phyloP scores from a whole-genome alignment of 2,888 invertebrate species.

The Myopa testacea region DNA sequence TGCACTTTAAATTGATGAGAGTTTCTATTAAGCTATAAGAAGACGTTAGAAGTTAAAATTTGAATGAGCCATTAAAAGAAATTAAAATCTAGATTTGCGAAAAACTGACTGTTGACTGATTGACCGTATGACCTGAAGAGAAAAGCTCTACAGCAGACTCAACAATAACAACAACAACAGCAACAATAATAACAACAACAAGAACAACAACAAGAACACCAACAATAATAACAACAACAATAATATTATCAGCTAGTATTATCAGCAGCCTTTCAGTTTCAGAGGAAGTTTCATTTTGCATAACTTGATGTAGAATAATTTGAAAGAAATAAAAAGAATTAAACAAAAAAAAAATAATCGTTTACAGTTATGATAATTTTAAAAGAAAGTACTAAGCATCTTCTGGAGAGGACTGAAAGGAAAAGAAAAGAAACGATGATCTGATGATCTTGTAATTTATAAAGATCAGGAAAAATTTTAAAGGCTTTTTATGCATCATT shows the following conservation, averaged over 20 bases:
- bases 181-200: not conserved
- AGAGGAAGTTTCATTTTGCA: not conserved
- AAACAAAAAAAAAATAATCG: not conserved
- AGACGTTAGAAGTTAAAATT: not conserved
- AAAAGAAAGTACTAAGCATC: too few relatives aligned
- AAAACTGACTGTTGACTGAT: not conserved
- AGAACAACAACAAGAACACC: not conserved
- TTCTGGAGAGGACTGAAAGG: too few relatives aligned
- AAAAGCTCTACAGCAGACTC: not conserved
- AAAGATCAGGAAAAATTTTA: too few relatives aligned
- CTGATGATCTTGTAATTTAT: too few relatives aligned
- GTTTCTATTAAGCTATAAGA: not conserved
- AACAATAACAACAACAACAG: not conserved
- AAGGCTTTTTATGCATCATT: too few relatives aligned
- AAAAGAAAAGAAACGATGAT: too few relatives aligned
- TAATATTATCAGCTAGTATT: not conserved
- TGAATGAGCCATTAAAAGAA: not conserved
- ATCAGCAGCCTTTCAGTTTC: too few relatives aligned
- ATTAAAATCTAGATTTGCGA: conserved; percentile 19
- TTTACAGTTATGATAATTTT: too few relatives aligned
- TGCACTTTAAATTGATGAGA: not conserved
- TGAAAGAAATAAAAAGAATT: not conserved
- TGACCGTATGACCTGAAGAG: conserved; percentile 20
- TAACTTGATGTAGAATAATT: not conserved
- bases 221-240: conserved; percentile 4